A percentile compares a stretch with the other conserved stretches of the same genome.
Conservation (phyloP, 2,113 vertebrate species). For the pig (Sus scrofa) region T2T-Sscrofa CM000814.6:34224001-34224500, state of each 20-base stretch:
- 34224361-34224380: not conserved
- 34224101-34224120: slow-evolving; percentile 1
- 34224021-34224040: slow-evolving; percentile 36
- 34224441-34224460: slow-evolving; percentile 1
- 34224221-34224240: not conserved
- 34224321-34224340: not conserved
- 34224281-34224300: not conserved
- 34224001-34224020: slow-evolving; percentile 13
- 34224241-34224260: not conserved
- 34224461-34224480: not conserved
- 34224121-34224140: not conserved
- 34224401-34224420: not conserved
- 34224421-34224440: not conserved
- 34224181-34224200: not conserved
- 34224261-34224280: not conserved
- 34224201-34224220: not conserved
- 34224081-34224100: not conserved
- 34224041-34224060: slow-evolving; percentile 6
- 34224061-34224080: not conserved
- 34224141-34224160: slow-evolving; percentile 6
- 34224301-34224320: slow-evolving; percentile 25
- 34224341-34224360: not conserved
- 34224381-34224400: not conserved
- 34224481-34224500: not conserved
- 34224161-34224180: not conserved